These are phyloP conservation scores for Dendronephthya gigantea DNA, from an alignment of 64 coral and sea anemone genomes.

Conservation along the genomic window DNA sequence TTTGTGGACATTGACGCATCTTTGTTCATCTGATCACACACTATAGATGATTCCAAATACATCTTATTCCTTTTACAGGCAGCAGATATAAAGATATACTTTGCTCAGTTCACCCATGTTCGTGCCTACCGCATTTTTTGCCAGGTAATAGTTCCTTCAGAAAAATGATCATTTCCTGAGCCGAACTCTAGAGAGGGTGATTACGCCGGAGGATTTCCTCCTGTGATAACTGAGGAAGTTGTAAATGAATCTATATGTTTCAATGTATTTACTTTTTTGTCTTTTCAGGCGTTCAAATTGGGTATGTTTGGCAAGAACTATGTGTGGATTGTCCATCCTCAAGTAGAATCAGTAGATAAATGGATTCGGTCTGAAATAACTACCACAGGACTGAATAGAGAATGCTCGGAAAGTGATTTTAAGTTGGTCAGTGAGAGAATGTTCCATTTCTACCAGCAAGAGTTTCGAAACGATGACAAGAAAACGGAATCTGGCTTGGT, in stretches of 20 bases:
- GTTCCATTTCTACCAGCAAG: neutral
- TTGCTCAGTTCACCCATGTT: neutral
- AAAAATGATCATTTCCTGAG: neutral
- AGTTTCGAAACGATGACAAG: neutral
- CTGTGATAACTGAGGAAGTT: too few relatives aligned
- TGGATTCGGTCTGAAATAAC: neutral
- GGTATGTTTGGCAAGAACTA: slow-evolving; percentile 6
- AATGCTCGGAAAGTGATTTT: neutral
- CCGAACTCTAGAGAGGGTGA: neutral
- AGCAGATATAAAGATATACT: neutral
- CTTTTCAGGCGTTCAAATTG: neutral
- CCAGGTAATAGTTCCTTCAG: neutral
- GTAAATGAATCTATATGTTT: too few relatives aligned
- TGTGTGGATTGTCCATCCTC: slow-evolving; percentile 13
- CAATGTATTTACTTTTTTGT: neutral
- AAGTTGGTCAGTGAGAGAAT: neutral
- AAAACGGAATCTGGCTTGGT: neutral
- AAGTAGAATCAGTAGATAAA: neutral
- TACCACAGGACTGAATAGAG: neutral
- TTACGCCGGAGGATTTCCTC: too few relatives aligned
- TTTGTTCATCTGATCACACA: too few relatives aligned
- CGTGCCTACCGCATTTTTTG: slow-evolving; percentile 2
- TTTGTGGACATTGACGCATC: too few relatives aligned
- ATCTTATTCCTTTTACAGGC: too few relatives aligned
- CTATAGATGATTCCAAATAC: too few relatives aligned